These are phyloP conservation scores for Bolinopsis microptera DNA, from an alignment of 37 sponge, comb jelly and placozoan genomes.

Conservation along the genomic window DNA sequence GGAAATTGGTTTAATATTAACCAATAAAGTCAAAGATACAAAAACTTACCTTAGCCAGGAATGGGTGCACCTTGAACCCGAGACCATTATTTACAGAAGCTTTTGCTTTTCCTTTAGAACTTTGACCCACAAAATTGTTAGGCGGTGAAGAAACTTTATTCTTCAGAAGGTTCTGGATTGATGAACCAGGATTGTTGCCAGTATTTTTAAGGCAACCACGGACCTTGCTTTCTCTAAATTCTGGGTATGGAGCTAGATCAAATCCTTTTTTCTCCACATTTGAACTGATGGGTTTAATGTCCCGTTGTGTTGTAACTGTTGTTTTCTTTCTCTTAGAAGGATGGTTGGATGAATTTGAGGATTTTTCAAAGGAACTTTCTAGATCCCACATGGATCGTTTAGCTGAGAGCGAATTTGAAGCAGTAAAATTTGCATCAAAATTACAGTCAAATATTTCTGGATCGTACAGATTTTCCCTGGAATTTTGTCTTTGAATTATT, in stretches of 20 bases:
- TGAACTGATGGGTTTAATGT: too few species aligned
- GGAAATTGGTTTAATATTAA: too few species aligned
- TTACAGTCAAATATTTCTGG: not conserved
- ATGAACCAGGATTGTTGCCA: slow-evolving; percentile 6
- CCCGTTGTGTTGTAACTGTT: not conserved
- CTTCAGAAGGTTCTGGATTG: not conserved
- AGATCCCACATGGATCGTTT: slow-evolving; percentile 20
- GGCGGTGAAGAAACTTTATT: not conserved
- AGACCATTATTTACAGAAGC: not conserved
- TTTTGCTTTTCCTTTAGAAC: not conserved
- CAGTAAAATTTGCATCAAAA: not conserved
- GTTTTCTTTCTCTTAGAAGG: not conserved
- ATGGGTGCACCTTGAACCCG: slow-evolving; percentile 33
- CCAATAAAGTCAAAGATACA: not conserved
- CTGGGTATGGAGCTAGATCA: not conserved
- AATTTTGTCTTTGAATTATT: not conserved
- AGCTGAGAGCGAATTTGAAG: not conserved
- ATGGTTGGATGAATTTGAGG: not conserved
- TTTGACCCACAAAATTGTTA: not conserved
- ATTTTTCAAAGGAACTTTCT: slow-evolving; percentile 30
- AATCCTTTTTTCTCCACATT: too few species aligned
- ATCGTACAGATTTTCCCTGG: not conserved
- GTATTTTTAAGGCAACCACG: slow-evolving; percentile 25
- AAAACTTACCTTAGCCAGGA: not conserved
- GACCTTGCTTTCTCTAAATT: not conserved